A percentile compares a stretch with the other conserved stretches of the same genome.
Conservation (phyloP, 2,888 invertebrate genomes). For the Abscondita cerata region DNA sequence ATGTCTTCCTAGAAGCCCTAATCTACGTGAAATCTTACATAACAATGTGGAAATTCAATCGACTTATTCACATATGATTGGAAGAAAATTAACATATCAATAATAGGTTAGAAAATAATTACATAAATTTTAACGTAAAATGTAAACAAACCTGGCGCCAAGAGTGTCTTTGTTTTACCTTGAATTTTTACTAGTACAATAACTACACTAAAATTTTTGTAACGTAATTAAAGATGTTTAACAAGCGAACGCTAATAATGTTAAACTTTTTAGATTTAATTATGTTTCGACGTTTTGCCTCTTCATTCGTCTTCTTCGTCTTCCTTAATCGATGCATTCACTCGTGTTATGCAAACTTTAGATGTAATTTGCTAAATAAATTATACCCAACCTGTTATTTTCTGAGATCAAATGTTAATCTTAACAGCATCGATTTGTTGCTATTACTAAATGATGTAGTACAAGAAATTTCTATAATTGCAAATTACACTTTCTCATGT, state of each 20-base stretch:
- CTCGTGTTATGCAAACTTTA: too few relatives aligned
- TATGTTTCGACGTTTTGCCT: too few relatives aligned
- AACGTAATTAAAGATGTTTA: not conserved
- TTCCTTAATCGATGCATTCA: too few relatives aligned
- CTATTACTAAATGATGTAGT: too few relatives aligned
- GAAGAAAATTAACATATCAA: constrained; percentile 14
- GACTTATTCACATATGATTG: not conserved
- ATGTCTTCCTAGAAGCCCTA: constrained; percentile 35
- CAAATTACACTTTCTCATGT: too few relatives aligned
- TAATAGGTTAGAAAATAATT: constrained; percentile 15
- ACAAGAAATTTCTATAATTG: too few relatives aligned
- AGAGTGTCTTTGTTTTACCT: constrained; percentile 9
- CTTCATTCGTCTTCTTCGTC: too few relatives aligned
- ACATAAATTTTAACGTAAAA: constrained; percentile 4
- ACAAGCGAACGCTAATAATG: constrained; percentile 1
- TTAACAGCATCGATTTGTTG: too few relatives aligned
- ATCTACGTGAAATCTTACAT: not conserved
- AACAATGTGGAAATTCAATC: not conserved
- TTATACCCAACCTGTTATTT: too few relatives aligned
- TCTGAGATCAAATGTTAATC: too few relatives aligned
- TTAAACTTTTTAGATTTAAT: not conserved
- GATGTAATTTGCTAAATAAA: too few relatives aligned
- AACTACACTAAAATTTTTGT: not conserved
- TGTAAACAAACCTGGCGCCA: constrained; percentile 14
- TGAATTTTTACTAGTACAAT: constrained; percentile 1